A percentile compares a stretch with the other conserved stretches of the same genome.
phyloP scores from a whole-genome alignment of 2,888 invertebrate species.

The Smittia aterrima region DNA sequence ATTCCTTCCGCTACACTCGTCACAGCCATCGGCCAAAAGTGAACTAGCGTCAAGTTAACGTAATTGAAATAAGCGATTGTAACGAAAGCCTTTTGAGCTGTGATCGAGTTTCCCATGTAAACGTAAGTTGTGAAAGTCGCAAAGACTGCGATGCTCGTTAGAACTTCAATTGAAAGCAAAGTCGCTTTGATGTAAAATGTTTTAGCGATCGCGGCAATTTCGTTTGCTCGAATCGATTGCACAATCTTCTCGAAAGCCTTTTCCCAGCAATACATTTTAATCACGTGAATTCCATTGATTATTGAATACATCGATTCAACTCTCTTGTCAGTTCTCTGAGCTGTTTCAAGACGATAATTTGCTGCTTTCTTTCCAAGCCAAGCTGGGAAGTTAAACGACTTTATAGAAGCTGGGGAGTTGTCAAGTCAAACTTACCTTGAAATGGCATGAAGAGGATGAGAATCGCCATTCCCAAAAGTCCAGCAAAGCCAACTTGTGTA shows the following conservation, averaged over 20 bases:
- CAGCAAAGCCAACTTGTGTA: slow-evolving; percentile 50
- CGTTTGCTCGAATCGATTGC: slow-evolving; percentile 57
- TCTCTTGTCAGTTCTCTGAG: slow-evolving; percentile 75
- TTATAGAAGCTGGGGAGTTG: slow-evolving; percentile 46
- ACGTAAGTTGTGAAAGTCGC: slow-evolving; percentile 65
- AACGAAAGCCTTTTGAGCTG: slow-evolving; percentile 70
- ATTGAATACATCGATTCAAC: slow-evolving; percentile 87
- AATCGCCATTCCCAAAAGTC: slow-evolving; percentile 56
- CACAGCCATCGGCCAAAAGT: slow-evolving; percentile 59
- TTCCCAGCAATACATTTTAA: slow-evolving; percentile 96
- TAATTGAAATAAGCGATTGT: slow-evolving; percentile 62
- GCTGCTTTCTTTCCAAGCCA: slow-evolving; percentile 58
- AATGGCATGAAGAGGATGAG: slow-evolving; percentile 58
- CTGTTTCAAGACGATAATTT: slow-evolving; percentile 60
- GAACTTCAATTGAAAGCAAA: slow-evolving; percentile 65
- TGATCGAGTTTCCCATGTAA: slow-evolving; percentile 60
- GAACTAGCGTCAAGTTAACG: slow-evolving; percentile 59
- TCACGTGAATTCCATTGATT: slow-evolving; percentile 81
- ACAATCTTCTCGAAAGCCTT: slow-evolving; percentile 74
- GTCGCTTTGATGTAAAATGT: slow-evolving; percentile 64
- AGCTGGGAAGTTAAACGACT: slow-evolving; percentile 48
- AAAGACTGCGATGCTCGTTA: slow-evolving; percentile 71
- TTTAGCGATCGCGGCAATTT: slow-evolving; percentile 54
- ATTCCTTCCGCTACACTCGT: slow-evolving; percentile 59
- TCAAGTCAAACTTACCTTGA: slow-evolving; percentile 57